Conservation (phyloP, 1,140 invertebrate species). For the Philotrypesis tridentata region DNA sequence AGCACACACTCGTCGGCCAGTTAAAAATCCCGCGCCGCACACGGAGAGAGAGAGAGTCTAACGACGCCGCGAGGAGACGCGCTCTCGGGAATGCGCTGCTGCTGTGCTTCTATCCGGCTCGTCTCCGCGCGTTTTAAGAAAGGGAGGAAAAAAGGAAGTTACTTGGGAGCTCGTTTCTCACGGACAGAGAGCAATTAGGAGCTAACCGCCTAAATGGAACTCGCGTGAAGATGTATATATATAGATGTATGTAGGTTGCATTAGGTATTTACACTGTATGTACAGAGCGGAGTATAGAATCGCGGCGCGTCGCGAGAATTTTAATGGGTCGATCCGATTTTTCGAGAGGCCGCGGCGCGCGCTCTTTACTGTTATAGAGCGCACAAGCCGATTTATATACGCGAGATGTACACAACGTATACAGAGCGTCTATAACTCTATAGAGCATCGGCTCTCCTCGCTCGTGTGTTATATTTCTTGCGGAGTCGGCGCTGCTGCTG, state of each 20-base stretch:
- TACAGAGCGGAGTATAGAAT: too few relatives aligned
- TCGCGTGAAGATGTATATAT: neutral
- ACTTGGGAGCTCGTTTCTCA: conserved; percentile 31
- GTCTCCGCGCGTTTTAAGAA: too few relatives aligned
- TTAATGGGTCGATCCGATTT: neutral
- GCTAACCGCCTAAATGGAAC: conserved; percentile 22
- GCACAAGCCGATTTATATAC: too few relatives aligned
- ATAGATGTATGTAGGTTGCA: too few relatives aligned
- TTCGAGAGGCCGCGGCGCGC: neutral
- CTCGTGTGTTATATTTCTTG: neutral
- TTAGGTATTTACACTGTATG: too few relatives aligned
- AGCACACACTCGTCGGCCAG: neutral
- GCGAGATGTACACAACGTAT: too few relatives aligned
- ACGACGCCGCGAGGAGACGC: neutral
- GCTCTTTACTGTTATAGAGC: too few relatives aligned
- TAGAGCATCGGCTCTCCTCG: too few relatives aligned
- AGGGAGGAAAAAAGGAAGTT: neutral
- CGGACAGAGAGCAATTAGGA: conserved; percentile 1
- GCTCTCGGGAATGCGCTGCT: too few relatives aligned
- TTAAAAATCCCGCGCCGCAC: neutral
- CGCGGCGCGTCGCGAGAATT: neutral
- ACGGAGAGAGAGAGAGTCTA: neutral
- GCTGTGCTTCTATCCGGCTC: too few relatives aligned
- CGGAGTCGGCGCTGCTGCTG: too few relatives aligned
- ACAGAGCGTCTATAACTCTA: too few relatives aligned